Evolutionary conservation across 2,113 vertebrate genomes (phyloP).

Genomic region (Indicator maculatus): DNA sequence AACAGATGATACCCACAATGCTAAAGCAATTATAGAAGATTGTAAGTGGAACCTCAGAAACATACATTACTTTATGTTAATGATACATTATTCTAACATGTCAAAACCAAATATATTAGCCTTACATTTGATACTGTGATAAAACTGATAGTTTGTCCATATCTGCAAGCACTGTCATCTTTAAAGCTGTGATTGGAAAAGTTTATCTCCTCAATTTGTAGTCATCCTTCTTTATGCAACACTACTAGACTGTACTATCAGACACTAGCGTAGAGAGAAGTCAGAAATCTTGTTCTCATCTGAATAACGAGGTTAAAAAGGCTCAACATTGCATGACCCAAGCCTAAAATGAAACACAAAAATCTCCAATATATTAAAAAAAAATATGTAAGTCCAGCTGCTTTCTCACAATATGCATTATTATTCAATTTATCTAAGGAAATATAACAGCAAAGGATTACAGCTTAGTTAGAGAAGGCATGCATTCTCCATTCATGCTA

Average conservation of each 20-base stretch:
- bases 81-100: background rate
- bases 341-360: background rate
- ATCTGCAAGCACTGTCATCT: background rate
- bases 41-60: background rate
- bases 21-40: background rate
- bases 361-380: fast-evolving
- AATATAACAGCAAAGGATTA: background rate
- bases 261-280: background rate
- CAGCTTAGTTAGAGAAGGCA: background rate
- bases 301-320: background rate
- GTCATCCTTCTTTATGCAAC: background rate
- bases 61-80: background rate
- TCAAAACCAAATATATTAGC: background rate
- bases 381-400: background rate
- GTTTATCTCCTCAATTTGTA: background rate
- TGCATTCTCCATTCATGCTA: fast-evolving
- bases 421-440: background rate
- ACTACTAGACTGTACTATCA: background rate
- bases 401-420: background rate
- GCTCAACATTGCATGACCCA: background rate
- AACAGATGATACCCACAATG: background rate
- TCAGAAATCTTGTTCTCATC: background rate
- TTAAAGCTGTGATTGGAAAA: background rate
- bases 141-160: background rate
- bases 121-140: background rate